Conservation (phyloP, 2,113 vertebrate genomes). For the Myotis brandtii region DNA sequence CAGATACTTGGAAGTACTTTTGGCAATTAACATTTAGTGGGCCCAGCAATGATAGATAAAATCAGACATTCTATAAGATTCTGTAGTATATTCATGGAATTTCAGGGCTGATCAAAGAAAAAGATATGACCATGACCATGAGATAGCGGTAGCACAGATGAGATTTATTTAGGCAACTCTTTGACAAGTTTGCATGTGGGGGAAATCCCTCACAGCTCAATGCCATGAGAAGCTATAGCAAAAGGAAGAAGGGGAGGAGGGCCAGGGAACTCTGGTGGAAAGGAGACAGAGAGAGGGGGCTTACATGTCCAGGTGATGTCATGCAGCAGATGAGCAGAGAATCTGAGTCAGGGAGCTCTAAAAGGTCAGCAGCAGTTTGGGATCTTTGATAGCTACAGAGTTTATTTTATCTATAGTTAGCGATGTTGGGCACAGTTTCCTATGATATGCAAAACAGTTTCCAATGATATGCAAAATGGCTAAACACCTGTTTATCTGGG, state of each 20-base stretch:
- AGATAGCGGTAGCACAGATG: background rate
- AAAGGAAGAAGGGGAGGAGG: background rate
- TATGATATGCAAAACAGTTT: background rate
- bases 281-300: accelerated
- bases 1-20: background rate
- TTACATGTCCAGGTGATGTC: background rate
- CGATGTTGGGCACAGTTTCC: background rate
- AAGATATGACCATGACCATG: background rate
- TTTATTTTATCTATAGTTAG: background rate
- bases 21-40: background rate
- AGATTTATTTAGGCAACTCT: background rate
- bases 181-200: background rate
- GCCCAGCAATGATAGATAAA: background rate
- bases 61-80: background rate
- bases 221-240: background rate
- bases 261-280: background rate
- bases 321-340: background rate
- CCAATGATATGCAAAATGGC: background rate
- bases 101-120: background rate
- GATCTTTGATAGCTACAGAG: background rate
- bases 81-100: background rate
- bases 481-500: background rate
- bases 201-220: background rate
- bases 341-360: background rate
- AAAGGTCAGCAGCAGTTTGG: background rate